Evolutionary conservation across 2,888 invertebrate genomes (phyloP).

Genomic region (Eumerus sabulonum): DNA sequence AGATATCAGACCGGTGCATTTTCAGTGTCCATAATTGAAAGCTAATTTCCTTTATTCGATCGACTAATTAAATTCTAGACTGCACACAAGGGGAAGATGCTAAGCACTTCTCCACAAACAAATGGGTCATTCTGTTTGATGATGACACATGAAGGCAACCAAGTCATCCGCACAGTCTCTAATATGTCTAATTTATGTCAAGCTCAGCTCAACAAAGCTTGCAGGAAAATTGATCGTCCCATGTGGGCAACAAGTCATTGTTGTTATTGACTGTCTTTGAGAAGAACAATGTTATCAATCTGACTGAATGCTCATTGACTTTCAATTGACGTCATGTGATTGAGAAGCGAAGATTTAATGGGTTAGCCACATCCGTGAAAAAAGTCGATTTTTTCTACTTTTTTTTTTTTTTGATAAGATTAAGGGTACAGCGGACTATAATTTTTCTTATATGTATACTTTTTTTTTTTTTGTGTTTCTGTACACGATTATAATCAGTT

Average conservation of each 20-base stretch:
- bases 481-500: too few species aligned
- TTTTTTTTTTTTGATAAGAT: constrained; percentile 40
- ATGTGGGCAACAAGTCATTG: neutral
- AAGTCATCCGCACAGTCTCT: too few species aligned
- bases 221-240: neutral
- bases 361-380: constrained; percentile 12
- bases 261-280: neutral
- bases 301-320: constrained; percentile 7
- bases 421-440: constrained; percentile 21
- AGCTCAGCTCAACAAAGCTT: constrained; percentile 19
- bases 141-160: neutral
- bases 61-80: neutral
- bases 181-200: constrained; percentile 6
- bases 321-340: constrained; percentile 56
- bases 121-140: neutral
- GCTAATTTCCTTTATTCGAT: neutral
- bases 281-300: neutral
- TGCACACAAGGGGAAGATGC: too few species aligned
- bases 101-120: too few species aligned
- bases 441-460: too few species aligned
- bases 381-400: neutral
- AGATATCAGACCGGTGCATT: neutral
- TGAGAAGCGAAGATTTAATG: constrained; percentile 24
- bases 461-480: too few species aligned
- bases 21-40: neutral